These are phyloP conservation scores for Condylostylus longicornis DNA, from an alignment of 1,140 invertebrate species.

Conservation along the genomic window DNA sequence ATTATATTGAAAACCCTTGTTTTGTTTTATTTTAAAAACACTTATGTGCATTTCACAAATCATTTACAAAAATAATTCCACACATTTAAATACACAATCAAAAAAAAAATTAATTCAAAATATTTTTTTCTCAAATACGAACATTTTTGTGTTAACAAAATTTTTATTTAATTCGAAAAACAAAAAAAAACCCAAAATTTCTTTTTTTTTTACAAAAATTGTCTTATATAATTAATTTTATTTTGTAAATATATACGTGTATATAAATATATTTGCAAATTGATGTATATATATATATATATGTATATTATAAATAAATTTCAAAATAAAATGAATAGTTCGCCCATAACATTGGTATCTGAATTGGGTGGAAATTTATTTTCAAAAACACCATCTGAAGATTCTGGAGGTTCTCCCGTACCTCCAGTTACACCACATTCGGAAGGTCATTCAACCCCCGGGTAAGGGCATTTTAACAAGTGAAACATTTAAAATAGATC, in stretches of 20 bases:
- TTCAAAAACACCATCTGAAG: conserved; percentile 75
- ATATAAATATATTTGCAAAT: conserved; percentile 1
- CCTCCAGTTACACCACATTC: conserved; percentile 34
- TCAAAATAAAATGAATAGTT: conserved; percentile 37
- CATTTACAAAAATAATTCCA: not conserved
- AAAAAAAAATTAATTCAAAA: conserved; percentile 23
- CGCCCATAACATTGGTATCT: conserved; percentile 73
- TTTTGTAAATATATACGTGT: conserved; percentile 8
- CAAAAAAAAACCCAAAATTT: not conserved
- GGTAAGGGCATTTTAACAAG: no score
- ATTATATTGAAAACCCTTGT: not conserved
- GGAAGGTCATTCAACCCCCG: conserved; percentile 30
- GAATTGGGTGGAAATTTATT: conserved; percentile 75
- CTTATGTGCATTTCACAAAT: not conserved
- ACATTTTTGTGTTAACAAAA: no score
- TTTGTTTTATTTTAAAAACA: not conserved
- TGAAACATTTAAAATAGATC: no score
- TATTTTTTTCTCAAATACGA: no score
- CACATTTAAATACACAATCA: conserved; percentile 7
- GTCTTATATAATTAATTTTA: conserved; percentile 3
- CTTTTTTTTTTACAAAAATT: not conserved
- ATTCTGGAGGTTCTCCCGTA: conserved; percentile 43
- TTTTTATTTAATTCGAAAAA: not conserved
- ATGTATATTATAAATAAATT: not conserved
- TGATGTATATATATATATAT: not conserved